Conservation (phyloP, 2,113 vertebrate genomes). For the Aspiorhynchus laticeps region DNA sequence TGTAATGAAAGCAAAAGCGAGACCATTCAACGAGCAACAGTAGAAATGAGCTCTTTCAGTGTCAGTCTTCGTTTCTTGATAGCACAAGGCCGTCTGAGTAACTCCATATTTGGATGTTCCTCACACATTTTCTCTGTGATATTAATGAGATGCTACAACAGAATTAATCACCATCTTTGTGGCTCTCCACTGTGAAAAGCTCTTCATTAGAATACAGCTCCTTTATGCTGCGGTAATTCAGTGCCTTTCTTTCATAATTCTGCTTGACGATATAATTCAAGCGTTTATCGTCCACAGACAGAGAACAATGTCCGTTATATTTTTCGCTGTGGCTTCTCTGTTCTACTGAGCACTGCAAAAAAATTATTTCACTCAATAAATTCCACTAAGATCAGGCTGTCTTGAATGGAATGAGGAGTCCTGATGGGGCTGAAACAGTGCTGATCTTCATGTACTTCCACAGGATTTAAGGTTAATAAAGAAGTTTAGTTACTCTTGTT, state of each 20-base stretch:
- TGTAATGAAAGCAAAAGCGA: background rate
- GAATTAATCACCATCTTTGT: slow-evolving; percentile 12
- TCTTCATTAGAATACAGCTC: slow-evolving; percentile 23
- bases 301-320: background rate
- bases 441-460: background rate
- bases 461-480: background rate
- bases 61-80: background rate
- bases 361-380: background rate
- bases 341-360: slow-evolving; percentile 13
- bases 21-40: background rate
- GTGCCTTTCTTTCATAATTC: slow-evolving; percentile 19
- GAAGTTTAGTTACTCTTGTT: background rate
- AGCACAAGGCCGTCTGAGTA: background rate
- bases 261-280: slow-evolving; percentile 24
- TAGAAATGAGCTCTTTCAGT: background rate
- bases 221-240: background rate
- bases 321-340: background rate
- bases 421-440: slow-evolving; percentile 1
- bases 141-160: slow-evolving; percentile 35
- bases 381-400: background rate
- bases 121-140: slow-evolving; percentile 14
- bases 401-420: background rate
- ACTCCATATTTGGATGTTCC: background rate
- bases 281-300: background rate
- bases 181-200: slow-evolving; percentile 15